Conservation (phyloP, 2,113 vertebrate genomes). For the Nyctereutes procyonoides region DNA sequence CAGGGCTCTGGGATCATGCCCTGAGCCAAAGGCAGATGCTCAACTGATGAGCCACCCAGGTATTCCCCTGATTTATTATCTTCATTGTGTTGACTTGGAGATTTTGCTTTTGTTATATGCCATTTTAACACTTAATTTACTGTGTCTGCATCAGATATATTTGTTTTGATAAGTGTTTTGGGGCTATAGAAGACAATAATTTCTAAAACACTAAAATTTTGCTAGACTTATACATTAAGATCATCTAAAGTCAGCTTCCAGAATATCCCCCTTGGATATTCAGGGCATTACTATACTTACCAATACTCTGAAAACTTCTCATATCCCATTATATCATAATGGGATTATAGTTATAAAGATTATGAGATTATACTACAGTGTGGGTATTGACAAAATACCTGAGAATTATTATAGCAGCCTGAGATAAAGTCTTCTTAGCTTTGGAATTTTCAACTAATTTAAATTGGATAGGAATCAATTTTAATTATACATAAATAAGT, state of each 20-base stretch:
- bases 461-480: not conserved
- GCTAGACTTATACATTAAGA: not conserved
- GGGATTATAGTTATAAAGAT: not conserved
- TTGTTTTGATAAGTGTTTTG: not conserved
- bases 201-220: not conserved
- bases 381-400: not conserved
- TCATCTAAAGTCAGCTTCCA: not conserved
- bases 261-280: not conserved
- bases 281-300: not conserved
- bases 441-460: not conserved
- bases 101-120: not conserved
- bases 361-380: not conserved
- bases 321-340: not conserved
- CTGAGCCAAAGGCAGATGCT: too few species aligned
- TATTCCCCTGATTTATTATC: not conserved
- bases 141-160: not conserved
- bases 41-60: too few species aligned
- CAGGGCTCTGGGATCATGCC: too few species aligned
- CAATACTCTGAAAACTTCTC: not conserved
- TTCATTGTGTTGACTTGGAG: not conserved
- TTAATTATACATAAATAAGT: not conserved
- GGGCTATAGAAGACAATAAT: not conserved
- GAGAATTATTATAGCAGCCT: not conserved
- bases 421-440: not conserved
- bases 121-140: not conserved